Percentiles rank a stretch among this genome's conserved stretches.
phyloP scores from a whole-genome alignment of 37 sponge, comb jelly and placozoan species.

The Crambe crambe region DNA sequence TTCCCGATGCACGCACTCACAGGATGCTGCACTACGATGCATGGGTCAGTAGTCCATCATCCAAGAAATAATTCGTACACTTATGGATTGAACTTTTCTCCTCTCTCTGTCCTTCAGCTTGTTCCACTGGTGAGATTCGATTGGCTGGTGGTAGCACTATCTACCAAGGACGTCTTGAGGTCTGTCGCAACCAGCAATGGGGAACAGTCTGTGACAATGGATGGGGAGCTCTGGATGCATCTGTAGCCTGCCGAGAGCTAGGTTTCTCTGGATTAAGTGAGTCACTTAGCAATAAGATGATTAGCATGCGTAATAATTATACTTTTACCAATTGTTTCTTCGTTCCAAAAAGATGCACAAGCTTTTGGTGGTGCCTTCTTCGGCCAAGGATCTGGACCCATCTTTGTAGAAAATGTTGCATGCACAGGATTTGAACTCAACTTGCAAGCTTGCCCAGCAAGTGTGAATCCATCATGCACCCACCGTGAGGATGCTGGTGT shows the following conservation, averaged over 20 bases:
- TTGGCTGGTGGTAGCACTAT: background rate
- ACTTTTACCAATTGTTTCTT: too few species aligned
- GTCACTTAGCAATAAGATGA: too few species aligned
- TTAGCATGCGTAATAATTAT: too few species aligned
- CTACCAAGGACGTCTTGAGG: background rate
- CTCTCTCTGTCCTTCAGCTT: background rate
- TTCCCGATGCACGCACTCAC: background rate
- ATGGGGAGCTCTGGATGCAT: background rate
- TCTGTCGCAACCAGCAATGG: background rate
- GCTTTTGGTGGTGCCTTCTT: conserved; percentile 13
- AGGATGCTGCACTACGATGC: conserved; percentile 22
- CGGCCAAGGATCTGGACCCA: conserved; percentile 30
- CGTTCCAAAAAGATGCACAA: background rate
- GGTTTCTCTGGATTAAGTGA: background rate
- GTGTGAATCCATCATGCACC: background rate
- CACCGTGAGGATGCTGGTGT: conserved; percentile 45
- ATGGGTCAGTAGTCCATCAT: background rate
- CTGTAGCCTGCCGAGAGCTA: background rate
- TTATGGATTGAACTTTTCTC: background rate
- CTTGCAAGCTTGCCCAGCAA: background rate
- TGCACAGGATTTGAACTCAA: conserved; percentile 22
- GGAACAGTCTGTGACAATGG: background rate
- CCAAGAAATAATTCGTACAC: too few species aligned
- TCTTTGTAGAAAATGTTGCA: conserved; percentile 28
- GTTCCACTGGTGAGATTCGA: background rate